Evolutionary conservation across 2,888 invertebrate genomes (phyloP).

Genomic region (Thyatira batis): DNA sequence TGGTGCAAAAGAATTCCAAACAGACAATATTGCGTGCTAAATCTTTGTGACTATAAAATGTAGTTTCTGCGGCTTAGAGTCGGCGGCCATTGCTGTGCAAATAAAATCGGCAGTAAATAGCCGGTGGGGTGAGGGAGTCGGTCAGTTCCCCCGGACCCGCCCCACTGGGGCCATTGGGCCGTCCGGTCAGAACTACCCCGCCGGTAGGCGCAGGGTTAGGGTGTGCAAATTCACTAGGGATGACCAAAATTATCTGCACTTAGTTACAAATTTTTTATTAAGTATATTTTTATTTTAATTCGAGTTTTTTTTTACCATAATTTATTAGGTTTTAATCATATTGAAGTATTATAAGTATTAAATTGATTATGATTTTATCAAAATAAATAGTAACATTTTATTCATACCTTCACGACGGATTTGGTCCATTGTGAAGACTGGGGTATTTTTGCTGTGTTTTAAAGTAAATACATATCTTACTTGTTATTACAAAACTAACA

Average conservation of each 20-base stretch:
- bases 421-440: no score
- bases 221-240: neutral
- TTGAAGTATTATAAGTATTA: no score
- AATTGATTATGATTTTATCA: no score
- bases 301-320: no score
- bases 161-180: conserved; percentile 34
- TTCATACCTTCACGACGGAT: no score
- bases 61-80: neutral
- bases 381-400: no score
- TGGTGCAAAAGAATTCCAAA: no score
- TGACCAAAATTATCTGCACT: neutral
- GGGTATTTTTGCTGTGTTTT: no score
- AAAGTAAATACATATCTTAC: no score
- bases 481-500: no score
- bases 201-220: conserved; percentile 21
- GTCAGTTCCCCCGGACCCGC: conserved; percentile 68
- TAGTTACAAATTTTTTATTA: neutral
- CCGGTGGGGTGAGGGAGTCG: conserved; percentile 56
- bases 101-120: conserved; percentile 70
- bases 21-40: no score
- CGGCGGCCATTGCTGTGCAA: conserved; percentile 44
- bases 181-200: conserved; percentile 33
- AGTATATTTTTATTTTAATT: neutral
- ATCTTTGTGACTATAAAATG: neutral
- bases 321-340: no score